Conservation (phyloP, 2,113 vertebrate species). For the Sus scrofa region T2T-Sscrofa CM000824.6:220611501-220612000, state of each 20-base stretch:
- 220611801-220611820: rapidly evolving
- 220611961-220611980: no score
- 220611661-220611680: background rate
- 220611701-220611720: background rate
- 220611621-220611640: background rate
- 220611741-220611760: background rate
- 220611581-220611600: background rate
- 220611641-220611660: background rate
- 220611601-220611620: background rate
- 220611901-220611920: rapidly evolving
- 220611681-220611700: background rate
- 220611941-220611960: background rate
- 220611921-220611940: background rate
- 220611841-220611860: background rate
- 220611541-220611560: background rate
- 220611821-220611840: background rate
- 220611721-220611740: background rate
- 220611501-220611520: background rate
- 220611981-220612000: no score
- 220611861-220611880: background rate
- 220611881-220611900: background rate
- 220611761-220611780: background rate
- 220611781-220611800: background rate
- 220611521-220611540: background rate
- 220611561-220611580: background rate